Percentiles rank a stretch among this genome's conserved stretches.
Conservation (phyloP, 2,888 invertebrate species). For the Sminthurides aquaticus region DNA sequence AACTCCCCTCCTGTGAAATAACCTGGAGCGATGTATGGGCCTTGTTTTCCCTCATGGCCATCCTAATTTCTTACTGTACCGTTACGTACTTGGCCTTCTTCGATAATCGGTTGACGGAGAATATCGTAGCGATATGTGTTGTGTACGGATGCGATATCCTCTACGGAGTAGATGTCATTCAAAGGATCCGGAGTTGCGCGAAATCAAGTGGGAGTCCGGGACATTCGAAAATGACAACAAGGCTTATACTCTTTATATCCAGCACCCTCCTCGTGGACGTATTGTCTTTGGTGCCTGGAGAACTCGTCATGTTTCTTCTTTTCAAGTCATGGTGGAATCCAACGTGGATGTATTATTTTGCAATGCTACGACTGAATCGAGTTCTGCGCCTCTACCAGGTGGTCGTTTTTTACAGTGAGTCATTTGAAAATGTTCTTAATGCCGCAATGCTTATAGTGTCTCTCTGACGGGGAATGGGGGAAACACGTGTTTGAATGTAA, state of each 20-base stretch:
- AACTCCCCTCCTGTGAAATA: no score
- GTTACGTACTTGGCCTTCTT: constrained; percentile 17
- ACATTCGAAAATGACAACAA: not conserved
- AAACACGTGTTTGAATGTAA: no score
- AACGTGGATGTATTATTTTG: not conserved
- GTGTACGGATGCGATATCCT: constrained; percentile 20
- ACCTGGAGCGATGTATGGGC: constrained; percentile 13
- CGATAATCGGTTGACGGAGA: constrained; percentile 19
- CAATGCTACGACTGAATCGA: constrained; percentile 15
- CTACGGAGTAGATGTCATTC: constrained; percentile 15
- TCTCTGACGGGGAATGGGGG: no score
- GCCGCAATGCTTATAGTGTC: no score
- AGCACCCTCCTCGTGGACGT: constrained; percentile 8
- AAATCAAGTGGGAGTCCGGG: not conserved
- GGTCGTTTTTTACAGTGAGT: constrained; percentile 18
- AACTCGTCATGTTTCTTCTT: constrained; percentile 4
- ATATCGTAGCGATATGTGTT: constrained; percentile 3
- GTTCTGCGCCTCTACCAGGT: constrained; percentile 20
- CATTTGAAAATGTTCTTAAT: no score
- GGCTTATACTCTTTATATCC: not conserved
- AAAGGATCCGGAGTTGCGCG: not conserved
- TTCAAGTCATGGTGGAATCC: not conserved
- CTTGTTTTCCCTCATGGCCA: constrained; percentile 1
- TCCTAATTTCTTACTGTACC: constrained; percentile 13
- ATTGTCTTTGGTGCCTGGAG: constrained; percentile 18